These are phyloP conservation scores for Amblyopsis rosae DNA, from an alignment of 2,113 vertebrate species.

Conservation along the genomic window DNA sequence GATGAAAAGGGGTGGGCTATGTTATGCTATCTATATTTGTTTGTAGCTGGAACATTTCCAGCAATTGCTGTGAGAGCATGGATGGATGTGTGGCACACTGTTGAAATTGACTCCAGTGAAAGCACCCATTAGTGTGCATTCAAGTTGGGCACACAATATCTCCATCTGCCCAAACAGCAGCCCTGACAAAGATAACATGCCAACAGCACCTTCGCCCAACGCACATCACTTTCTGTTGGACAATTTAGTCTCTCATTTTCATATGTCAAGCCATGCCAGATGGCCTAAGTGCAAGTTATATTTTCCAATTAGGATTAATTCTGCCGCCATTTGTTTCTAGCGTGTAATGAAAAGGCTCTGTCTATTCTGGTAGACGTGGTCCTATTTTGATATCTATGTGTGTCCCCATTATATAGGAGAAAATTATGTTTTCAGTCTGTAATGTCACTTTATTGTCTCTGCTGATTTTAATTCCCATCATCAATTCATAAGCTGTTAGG, in stretches of 20 bases:
- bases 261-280: slow-evolving; percentile 62
- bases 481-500: slow-evolving; percentile 61
- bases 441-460: slow-evolving; percentile 62
- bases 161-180: slow-evolving; percentile 32
- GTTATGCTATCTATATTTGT: slow-evolving; percentile 36
- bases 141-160: slow-evolving; percentile 45
- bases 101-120: slow-evolving; percentile 46
- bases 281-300: slow-evolving; percentile 65
- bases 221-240: slow-evolving; percentile 57
- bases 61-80: slow-evolving; percentile 16
- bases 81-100: background rate
- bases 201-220: slow-evolving; percentile 20
- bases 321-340: slow-evolving; percentile 66
- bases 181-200: slow-evolving; percentile 26
- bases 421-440: slow-evolving; percentile 55
- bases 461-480: slow-evolving; percentile 62
- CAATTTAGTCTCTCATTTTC: slow-evolving; percentile 65
- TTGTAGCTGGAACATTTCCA: slow-evolving; percentile 28
- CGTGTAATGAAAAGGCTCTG: slow-evolving; percentile 62
- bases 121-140: slow-evolving; percentile 50
- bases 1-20: no score
- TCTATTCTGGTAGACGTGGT: slow-evolving; percentile 36
- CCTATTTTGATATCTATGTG: slow-evolving; percentile 28
- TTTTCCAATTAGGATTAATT: slow-evolving; percentile 70
- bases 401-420: slow-evolving; percentile 41